phyloP scores from a whole-genome alignment of 2,797 vertebrate species.

The Artibeus lituratus region DNA sequence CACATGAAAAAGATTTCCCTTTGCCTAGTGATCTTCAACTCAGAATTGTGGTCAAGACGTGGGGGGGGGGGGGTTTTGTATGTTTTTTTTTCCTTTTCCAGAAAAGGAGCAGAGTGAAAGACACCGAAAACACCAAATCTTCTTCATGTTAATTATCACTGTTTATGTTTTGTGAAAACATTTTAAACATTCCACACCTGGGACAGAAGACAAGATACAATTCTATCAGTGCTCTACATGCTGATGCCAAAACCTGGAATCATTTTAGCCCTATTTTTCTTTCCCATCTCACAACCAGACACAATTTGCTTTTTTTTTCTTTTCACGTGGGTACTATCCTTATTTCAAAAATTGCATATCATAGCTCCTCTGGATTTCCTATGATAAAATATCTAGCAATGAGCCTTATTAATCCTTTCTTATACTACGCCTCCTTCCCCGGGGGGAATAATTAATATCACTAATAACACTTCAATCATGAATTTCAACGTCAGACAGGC shows the following conservation, averaged over 20 bases:
- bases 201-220: constrained; percentile 33
- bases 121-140: constrained; percentile 30
- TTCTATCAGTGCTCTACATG: neutral
- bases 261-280: constrained; percentile 44
- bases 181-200: constrained; percentile 66
- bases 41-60: neutral
- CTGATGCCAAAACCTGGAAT: constrained; percentile 39
- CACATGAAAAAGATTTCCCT: neutral
- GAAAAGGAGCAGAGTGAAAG: constrained; percentile 20
- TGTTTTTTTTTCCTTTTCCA: neutral
- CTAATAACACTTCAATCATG: constrained; percentile 26
- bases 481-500: constrained; percentile 33
- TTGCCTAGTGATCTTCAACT: constrained; percentile 46
- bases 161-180: constrained; percentile 55
- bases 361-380: constrained; percentile 27
- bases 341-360: constrained; percentile 4
- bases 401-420: constrained; percentile 50
- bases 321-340: constrained; percentile 53
- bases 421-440: constrained; percentile 30
- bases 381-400: constrained; percentile 22
- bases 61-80: neutral
- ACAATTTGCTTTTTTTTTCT: constrained; percentile 3
- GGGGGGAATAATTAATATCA: constrained; percentile 5
- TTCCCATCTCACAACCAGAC: constrained; percentile 29
- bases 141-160: constrained; percentile 56